Evolutionary conservation across 2,797 vertebrate species (phyloP).

Genomic region (Ceryle rudis): DNA sequence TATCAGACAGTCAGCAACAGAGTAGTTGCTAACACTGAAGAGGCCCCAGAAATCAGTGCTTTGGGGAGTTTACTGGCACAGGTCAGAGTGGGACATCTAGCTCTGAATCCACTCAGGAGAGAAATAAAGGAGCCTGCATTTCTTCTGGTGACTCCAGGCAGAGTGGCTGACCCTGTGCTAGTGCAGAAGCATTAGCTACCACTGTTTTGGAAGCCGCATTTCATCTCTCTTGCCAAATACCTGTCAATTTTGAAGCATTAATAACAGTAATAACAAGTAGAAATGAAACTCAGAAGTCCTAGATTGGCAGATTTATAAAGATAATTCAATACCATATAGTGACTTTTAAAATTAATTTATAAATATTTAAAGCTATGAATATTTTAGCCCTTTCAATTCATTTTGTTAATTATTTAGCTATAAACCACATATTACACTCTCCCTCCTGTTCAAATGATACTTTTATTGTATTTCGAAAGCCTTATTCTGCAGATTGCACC

Average conservation of each 20-base stretch:
- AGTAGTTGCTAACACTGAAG: neutral
- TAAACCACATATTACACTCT: neutral
- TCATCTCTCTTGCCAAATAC: slow-evolving; percentile 13
- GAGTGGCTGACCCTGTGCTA: neutral
- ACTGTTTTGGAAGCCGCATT: neutral
- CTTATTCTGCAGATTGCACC: neutral
- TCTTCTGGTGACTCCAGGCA: neutral
- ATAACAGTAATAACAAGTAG: slow-evolving; percentile 48
- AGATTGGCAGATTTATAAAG: slow-evolving; percentile 27
- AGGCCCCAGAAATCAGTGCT: neutral
- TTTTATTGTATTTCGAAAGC: slow-evolving; percentile 32
- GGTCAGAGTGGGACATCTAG: neutral
- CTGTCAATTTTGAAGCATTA: slow-evolving; percentile 32
- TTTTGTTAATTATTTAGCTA: slow-evolving; percentile 61
- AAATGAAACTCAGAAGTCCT: neutral
- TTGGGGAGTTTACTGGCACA: neutral
- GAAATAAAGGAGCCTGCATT: neutral
- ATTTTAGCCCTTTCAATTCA: slow-evolving; percentile 31
- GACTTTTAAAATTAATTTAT: slow-evolving; percentile 50
- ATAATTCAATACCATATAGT: neutral
- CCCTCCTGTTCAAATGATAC: neutral
- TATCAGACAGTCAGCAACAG: neutral
- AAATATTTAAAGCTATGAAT: slow-evolving; percentile 60
- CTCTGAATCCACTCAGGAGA: neutral
- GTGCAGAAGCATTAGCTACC: neutral